These are phyloP conservation scores for Odontothrips loti DNA, from an alignment of 2,888 invertebrate species.

Conservation along the genomic window DNA sequence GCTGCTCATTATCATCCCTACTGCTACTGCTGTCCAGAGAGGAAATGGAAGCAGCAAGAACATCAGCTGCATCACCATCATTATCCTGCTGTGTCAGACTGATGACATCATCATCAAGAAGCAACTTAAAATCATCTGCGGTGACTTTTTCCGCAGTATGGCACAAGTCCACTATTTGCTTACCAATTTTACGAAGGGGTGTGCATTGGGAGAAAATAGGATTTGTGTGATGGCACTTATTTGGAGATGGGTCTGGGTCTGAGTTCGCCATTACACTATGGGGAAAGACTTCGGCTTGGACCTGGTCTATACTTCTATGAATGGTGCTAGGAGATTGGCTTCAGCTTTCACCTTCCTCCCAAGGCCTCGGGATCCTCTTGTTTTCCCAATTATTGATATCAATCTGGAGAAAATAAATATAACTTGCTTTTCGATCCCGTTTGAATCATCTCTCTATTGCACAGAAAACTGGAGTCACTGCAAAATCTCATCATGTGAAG, in stretches of 20 bases:
- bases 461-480: too few relatives aligned
- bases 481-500: not conserved
- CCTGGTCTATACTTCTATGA: not conserved
- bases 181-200: not conserved
- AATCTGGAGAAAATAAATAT: constrained; percentile 44
- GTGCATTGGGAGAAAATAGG: too few relatives aligned
- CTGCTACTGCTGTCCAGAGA: not conserved
- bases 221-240: too few relatives aligned
- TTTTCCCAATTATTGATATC: constrained; percentile 84
- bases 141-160: not conserved
- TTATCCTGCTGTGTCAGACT: not conserved
- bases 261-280: too few relatives aligned
- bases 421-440: too few relatives aligned
- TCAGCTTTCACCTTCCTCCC: constrained; percentile 58
- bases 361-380: constrained; percentile 77
- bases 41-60: not conserved
- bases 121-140: not conserved
- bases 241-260: too few relatives aligned
- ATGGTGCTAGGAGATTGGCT: not conserved
- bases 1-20: not conserved
- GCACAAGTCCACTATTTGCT: not conserved
- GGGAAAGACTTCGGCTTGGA: too few relatives aligned
- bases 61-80: not conserved
- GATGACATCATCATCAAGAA: not conserved
- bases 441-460: too few relatives aligned